Evolutionary conservation across 2,888 invertebrate genomes (phyloP), one percentile per base, ranked within the genome.

Genomic region (Rhagium mordax): DNA sequence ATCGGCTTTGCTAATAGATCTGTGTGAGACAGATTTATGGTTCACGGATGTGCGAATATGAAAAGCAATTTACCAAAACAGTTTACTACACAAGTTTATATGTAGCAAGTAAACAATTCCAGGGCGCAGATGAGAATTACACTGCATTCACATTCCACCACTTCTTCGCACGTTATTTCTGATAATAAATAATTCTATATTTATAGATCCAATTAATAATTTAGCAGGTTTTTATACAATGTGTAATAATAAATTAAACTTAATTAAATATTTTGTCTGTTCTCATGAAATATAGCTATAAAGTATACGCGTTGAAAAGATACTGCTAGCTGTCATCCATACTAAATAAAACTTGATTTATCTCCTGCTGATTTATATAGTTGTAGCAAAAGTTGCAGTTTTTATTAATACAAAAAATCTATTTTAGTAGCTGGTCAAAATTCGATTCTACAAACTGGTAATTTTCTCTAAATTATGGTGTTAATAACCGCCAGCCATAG

Each of bases 371-470:
- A 62, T 62, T 49, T 62, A 62, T 49, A 27, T 49, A 21, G 48
- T 15, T 49, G 15, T 49, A n/a, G 62, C 48, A 66, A 65, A 57
- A 70, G 55, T 65, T 67, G 66, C 71, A 53, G 60, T 51, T 67
- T 71, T 61, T 67, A 71, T 60, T 60, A 48, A 62, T 55, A 49
- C 60, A 49, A 71, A 71, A 71, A 71, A 47, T 66, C 24, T 49
- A 49, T 60, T 60, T 59, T 61, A 51, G 29, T 27, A 60, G 33
- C 33, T 51, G 69, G 24, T 49, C 49, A 69, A 49, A 69, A 69
- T 51, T 60, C 29, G 62, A 55, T 67, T 72, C 62, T 60, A 55
- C 69, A 71, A 74, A 71, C 74, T 68, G 71, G 74, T 68, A 53
- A 59, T 64, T 71, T n/a, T 61, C 49, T 65, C 33, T 59, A 71